Percentiles rank a stretch among this genome's conserved stretches.
phyloP scores from a whole-genome alignment of 2,888 invertebrate genomes.

The Macrosiphum euphorbiae region DNA sequence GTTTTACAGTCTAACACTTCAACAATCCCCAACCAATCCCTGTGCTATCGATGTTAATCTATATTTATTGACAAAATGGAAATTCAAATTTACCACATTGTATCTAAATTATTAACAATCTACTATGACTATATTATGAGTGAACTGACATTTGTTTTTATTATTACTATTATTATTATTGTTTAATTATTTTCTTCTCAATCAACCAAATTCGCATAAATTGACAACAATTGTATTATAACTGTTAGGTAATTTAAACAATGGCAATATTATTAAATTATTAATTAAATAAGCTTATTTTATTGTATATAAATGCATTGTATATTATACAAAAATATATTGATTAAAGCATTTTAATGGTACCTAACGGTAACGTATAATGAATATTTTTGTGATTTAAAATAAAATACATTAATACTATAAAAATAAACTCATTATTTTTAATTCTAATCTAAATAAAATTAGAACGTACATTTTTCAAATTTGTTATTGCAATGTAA shows the following conservation, averaged over 20 bases:
- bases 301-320: neutral
- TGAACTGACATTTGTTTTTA: neutral
- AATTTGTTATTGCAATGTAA: neutral
- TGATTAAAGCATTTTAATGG: neutral
- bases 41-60: conserved; percentile 13
- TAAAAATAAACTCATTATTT: neutral
- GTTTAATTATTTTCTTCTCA: neutral
- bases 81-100: neutral
- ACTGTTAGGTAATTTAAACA: neutral
- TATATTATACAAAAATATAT: neutral
- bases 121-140: neutral
- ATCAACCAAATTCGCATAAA: neutral
- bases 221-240: neutral
- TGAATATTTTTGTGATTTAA: neutral
- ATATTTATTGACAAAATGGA: conserved; percentile 31
- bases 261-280: neutral
- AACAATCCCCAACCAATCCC: conserved; percentile 25
- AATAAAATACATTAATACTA: neutral
- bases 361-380: neutral
- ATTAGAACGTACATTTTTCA: neutral
- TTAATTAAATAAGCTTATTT: neutral
- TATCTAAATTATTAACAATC: neutral
- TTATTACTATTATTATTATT: neutral
- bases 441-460: neutral
- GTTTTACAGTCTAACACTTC: conserved; percentile 30